phyloP scores from a whole-genome alignment of 1,140 invertebrate species.

The Drosophila ficusphila region DNA sequence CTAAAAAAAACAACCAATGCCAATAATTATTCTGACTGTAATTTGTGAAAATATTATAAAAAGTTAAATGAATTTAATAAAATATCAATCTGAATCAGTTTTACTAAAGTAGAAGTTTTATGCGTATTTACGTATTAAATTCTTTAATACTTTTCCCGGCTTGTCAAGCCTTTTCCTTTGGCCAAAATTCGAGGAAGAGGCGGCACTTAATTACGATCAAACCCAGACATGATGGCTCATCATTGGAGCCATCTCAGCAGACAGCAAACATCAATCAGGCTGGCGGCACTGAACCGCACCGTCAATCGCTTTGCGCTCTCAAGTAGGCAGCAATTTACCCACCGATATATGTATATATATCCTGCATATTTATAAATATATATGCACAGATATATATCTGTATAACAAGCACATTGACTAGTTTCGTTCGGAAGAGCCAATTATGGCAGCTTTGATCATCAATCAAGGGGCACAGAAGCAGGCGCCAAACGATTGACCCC shows the following conservation, averaged over 20 bases:
- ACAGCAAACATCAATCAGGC: conserved; percentile 52
- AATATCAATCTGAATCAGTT: no score
- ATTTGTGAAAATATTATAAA: no score
- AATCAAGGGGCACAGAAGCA: conserved; percentile 30
- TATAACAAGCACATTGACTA: conserved; percentile 12
- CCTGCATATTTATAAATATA: neutral
- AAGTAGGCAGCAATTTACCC: conserved; percentile 17
- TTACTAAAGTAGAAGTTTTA: no score
- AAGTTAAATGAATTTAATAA: no score
- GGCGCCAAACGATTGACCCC: conserved; percentile 49
- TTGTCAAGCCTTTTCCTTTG: neutral
- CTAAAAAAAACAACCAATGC: no score
- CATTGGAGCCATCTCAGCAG: conserved; percentile 22
- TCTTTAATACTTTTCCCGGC: neutral
- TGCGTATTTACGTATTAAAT: neutral
- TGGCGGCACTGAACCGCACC: conserved; percentile 12
- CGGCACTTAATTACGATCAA: conserved; percentile 19
- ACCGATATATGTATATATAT: conserved; percentile 2
- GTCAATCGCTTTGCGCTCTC: conserved; percentile 20
- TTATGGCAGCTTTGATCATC: conserved; percentile 57
- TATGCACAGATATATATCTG: neutral
- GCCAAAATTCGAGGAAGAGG: neutral
- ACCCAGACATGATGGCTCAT: conserved; percentile 36
- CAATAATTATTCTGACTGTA: no score
- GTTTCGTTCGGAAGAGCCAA: conserved; percentile 26